phyloP scores from a whole-genome alignment of 2,888 invertebrate genomes.

The Lumbricus terrestris region DNA sequence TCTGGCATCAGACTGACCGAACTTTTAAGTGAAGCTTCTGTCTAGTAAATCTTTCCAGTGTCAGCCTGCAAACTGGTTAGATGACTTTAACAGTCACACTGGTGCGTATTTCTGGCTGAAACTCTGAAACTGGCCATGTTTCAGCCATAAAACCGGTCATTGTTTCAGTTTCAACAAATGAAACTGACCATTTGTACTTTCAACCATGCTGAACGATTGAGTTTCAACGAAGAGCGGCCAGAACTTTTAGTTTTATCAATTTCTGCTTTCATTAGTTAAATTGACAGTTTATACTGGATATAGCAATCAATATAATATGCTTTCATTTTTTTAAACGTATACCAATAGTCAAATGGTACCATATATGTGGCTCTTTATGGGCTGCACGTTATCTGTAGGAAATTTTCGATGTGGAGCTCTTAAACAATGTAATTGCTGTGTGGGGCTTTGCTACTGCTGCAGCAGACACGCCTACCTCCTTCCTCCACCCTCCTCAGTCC shows the following conservation, averaged over 20 bases:
- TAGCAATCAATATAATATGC: neutral
- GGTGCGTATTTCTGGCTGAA: neutral
- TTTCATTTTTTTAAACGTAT: neutral
- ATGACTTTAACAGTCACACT: neutral
- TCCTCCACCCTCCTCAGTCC: neutral
- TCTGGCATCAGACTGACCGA: neutral
- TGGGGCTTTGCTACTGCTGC: neutral
- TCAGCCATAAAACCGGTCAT: no score
- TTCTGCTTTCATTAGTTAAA: neutral
- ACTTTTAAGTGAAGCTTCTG: neutral
- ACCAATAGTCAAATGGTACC: neutral
- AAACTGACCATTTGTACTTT: neutral
- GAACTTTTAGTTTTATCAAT: no score
- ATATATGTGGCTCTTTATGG: neutral
- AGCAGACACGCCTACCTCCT: neutral
- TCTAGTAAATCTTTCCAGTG: neutral
- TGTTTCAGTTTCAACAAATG: neutral
- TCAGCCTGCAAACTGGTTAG: neutral
- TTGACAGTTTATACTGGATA: neutral
- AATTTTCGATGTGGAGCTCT: neutral
- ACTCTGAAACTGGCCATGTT: neutral
- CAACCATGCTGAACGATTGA: no score
- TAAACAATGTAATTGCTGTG: neutral
- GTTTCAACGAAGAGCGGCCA: no score
- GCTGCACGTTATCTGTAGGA: neutral